Evolutionary conservation across 2,113 vertebrate species (phyloP), one percentile per base, ranked within the genome.

Genomic region (Talpa occidentalis): DNA sequence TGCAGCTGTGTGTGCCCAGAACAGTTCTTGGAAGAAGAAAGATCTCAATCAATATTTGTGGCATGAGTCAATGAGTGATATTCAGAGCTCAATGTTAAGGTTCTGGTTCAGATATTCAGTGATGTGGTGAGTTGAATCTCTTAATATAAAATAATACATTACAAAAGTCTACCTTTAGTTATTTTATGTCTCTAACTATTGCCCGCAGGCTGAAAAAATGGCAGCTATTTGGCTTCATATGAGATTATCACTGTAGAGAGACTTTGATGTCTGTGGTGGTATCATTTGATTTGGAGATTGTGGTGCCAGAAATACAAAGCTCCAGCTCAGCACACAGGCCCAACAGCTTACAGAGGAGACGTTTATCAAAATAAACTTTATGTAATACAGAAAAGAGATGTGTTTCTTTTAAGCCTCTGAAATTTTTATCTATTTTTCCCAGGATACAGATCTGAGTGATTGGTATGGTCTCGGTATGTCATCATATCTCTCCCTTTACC

Each of bases 91-190:
- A 73, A 24, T 26, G 83, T 62, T n/a, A 94, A 44, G 60, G 62
- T 94, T 72, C 44, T 56, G 62, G n/a, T 32, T 84, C 15, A 90
- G 47, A 67, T 77, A 47, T 77, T 47, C 70, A 92, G 32, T 32
- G 6, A 60, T 78, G 10, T 64, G 82, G 54, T 83, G 37, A 86
- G 26, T 16, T 56, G 15, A 30, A 28, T 42, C 69, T 91, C 85
- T 79, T 73, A 82, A 77, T 7, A 93, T 56, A 90, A 95, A 92
- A 70, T 56, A 79, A 79, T 44, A 89, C 84, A 76, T 40, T 26
- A 89, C 10, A 37, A 37, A 80, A 64, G 70, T 85, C 6, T 91
- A 40, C 17, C 0, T 21, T 62, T 49, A 37, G 2, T 70, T 69
- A 84, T 42, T 73, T 81, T 32, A 90, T 62, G n/a, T 19, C 11